Conservation (phyloP, 2,113 vertebrate species). For the Ictalurus punctatus region DNA sequence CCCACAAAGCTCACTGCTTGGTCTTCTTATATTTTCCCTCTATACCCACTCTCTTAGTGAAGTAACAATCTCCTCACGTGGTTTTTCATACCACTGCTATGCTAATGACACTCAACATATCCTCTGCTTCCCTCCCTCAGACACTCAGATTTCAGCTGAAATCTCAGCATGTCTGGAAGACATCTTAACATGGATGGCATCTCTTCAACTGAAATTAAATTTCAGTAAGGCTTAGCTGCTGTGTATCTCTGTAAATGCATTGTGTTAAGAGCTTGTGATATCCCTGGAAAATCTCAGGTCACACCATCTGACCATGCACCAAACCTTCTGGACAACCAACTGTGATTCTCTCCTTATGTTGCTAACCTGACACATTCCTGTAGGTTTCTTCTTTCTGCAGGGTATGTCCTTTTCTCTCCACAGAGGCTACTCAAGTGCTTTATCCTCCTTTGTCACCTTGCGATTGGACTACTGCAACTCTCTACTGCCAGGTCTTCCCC, state of each 20-base stretch:
- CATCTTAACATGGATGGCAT: background rate
- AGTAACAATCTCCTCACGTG: background rate
- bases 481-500: background rate
- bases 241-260: background rate
- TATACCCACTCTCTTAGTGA: background rate
- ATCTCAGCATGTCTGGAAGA: background rate
- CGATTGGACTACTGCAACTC: background rate
- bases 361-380: background rate
- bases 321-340: too few relatives aligned
- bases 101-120: background rate
- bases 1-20: background rate
- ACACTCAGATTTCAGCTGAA: background rate
- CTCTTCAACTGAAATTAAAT: background rate
- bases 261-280: background rate
- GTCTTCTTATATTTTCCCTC: background rate
- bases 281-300: background rate
- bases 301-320: background rate
- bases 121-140: background rate
- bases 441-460: background rate
- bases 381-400: background rate
- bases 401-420: background rate
- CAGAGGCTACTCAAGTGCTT: background rate
- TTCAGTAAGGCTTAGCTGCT: background rate
- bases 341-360: background rate
- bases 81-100: background rate